These are phyloP conservation scores for Apotomis turbidana DNA, from an alignment of 2,888 invertebrate genomes.

Conservation along the genomic window DNA sequence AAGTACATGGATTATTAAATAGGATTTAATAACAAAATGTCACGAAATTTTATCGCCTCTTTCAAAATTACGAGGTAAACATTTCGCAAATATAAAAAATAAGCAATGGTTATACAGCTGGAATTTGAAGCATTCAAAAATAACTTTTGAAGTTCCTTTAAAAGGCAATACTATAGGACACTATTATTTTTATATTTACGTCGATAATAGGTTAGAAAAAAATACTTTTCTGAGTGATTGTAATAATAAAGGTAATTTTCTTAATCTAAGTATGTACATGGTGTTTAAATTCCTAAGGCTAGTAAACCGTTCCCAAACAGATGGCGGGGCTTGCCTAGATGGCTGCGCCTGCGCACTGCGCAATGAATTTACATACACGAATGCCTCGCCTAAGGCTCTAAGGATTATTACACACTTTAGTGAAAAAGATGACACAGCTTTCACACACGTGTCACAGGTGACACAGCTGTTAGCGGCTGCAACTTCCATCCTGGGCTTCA, in stretches of 20 bases:
- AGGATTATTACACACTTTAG: not conserved
- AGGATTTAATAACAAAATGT: no score
- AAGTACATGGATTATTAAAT: no score
- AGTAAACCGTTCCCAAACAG: constrained; percentile 25
- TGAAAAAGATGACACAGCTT: not conserved
- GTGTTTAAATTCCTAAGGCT: constrained; percentile 24
- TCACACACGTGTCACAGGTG: not conserved
- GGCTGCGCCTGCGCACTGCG: constrained; percentile 16
- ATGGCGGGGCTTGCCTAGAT: constrained; percentile 30
- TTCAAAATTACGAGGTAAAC: no score
- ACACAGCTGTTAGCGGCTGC: not conserved
- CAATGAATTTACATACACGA: constrained; percentile 39
- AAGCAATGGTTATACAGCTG: constrained; percentile 1
- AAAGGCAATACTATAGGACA: no score
- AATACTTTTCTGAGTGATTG: no score
- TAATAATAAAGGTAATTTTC: not conserved
- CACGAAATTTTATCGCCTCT: not conserved
- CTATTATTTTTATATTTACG: no score
- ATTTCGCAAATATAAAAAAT: no score
- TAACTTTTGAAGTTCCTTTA: no score
- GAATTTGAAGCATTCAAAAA: constrained; percentile 4
- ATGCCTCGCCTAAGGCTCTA: constrained; percentile 20
- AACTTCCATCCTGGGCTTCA: no score
- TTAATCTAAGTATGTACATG: not conserved
- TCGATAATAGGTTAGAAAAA: no score